phyloP scores from a whole-genome alignment of 2,888 invertebrate genomes.

The Cryptus viduatorius region DNA sequence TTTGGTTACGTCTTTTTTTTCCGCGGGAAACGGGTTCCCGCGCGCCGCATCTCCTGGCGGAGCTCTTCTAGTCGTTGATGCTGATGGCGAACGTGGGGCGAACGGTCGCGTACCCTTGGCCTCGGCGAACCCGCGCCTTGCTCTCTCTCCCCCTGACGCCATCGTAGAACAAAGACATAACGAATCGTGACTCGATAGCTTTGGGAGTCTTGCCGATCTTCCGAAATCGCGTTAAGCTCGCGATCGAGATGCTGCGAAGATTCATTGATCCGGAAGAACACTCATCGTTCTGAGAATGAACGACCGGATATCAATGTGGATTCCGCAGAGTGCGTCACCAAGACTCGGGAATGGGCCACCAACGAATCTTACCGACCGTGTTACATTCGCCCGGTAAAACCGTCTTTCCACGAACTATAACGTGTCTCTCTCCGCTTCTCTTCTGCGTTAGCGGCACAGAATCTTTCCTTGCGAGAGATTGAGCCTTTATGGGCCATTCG shows the following conservation, averaged over 20 bases:
- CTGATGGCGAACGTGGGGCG: slow-evolving; percentile 53
- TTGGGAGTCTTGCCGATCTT: not conserved
- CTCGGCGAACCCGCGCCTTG: slow-evolving; percentile 74
- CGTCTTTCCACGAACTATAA: slow-evolving; percentile 54
- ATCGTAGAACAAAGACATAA: slow-evolving; percentile 64
- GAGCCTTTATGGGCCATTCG: slow-evolving; percentile 47
- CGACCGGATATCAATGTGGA: slow-evolving; percentile 56
- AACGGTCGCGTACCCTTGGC: slow-evolving; percentile 76
- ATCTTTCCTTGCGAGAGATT: slow-evolving; percentile 23
- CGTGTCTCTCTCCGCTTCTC: slow-evolving; percentile 24
- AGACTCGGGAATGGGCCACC: slow-evolving; percentile 40
- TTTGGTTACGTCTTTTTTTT: slow-evolving; percentile 56
- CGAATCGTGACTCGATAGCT: not conserved
- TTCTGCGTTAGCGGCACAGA: slow-evolving; percentile 14
- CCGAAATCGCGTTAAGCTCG: not conserved
- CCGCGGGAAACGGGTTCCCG: slow-evolving; percentile 75
- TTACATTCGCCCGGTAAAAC: slow-evolving; percentile 26
- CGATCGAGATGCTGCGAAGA: not conserved
- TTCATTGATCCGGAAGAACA: slow-evolving; percentile 11
- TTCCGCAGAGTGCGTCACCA: slow-evolving; percentile 60
- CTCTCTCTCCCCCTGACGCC: slow-evolving; percentile 71
- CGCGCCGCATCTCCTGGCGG: slow-evolving; percentile 67
- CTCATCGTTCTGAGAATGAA: slow-evolving; percentile 52
- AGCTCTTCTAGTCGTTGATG: slow-evolving; percentile 29
- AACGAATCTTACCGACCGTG: slow-evolving; percentile 47